Evolutionary conservation across 2,888 invertebrate species (phyloP), one percentile per base, ranked within the genome.

Genomic region (Schizotus pectinicornis): DNA sequence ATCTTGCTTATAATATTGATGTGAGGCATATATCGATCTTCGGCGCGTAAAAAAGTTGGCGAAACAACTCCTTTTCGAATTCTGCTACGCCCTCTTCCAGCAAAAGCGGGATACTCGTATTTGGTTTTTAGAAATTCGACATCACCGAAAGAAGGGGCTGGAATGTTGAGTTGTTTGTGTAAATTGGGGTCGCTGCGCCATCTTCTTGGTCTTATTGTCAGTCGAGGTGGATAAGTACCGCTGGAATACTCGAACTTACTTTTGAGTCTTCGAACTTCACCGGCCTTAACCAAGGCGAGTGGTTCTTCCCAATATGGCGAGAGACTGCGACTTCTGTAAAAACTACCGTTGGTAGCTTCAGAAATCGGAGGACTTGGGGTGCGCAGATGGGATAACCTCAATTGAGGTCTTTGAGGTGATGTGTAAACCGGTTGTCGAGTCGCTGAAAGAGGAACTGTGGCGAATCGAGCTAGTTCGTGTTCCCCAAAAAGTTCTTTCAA

Each of bases 1-100:
- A 91, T 85, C 80, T 94, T 93, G 68, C 93, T 93, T 68, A 94
- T 94, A n/a, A 94, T 88, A 70, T 94, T 92, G 65, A 94, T 93
- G 71, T 91, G 92, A 0, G 94, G 93, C 92, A 94, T 93, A 63
- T 87, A 87, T 8, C 92, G 84, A 73, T 92, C 89, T 52, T 86
- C 86, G 0, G 85, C 81, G 33, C 86, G 82, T 32, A 90, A 79
- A 6, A 86, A 86, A 46, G 90, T 86, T 0, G 91, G 90, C 0
- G 89, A 86, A 12, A 80, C 79, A 56, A 81, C 77, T n/a, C 81
- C 81, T 35, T 80, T 76, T 62, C 81, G 74, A 7, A 78, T 76
- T 2, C 84, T 79, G 13, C 81, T 80, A 35, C 86, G 75, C 0
- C 84, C 83, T 31, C 85, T 78, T 3, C 76, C 76, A 1, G 80